A percentile compares a stretch with the other conserved stretches of the same genome.
Conservation (phyloP, 2,113 vertebrate species). For the Paedocypris sp. region DNA sequence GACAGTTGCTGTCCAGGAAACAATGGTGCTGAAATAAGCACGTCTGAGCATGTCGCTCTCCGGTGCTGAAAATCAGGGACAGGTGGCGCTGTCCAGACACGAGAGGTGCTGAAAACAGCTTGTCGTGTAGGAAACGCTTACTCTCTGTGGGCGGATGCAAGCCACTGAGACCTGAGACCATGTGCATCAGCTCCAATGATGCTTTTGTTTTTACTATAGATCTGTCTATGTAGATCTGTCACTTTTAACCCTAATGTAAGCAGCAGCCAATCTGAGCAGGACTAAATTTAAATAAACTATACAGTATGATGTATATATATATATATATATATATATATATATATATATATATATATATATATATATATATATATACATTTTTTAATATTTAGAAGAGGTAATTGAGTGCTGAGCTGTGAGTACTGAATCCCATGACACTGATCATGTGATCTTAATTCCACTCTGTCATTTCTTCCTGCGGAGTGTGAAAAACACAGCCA, state of each 20-base stretch:
- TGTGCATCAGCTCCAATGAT: background rate
- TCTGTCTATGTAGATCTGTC: too few relatives aligned
- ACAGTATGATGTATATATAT: too few relatives aligned
- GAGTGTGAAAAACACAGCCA: constrained; percentile 42
- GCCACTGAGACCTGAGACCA: background rate
- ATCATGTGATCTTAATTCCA: constrained; percentile 36
- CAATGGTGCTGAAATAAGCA: constrained; percentile 34
- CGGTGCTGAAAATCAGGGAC: constrained; percentile 18
- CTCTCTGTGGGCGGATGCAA: background rate
- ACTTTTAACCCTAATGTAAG: too few relatives aligned
- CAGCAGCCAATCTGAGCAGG: too few relatives aligned
- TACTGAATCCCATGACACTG: constrained; percentile 38
- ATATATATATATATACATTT: too few relatives aligned
- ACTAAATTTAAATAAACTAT: too few relatives aligned
- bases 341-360: too few relatives aligned
- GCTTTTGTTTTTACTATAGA: too few relatives aligned
- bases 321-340: too few relatives aligned
- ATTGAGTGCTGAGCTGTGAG: too few relatives aligned
- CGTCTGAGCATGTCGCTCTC: background rate
- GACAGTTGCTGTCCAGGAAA: constrained; percentile 25
- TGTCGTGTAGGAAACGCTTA: background rate
- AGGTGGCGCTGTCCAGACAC: constrained; percentile 20
- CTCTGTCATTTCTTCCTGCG: constrained; percentile 29
- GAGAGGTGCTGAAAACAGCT: constrained; percentile 9
- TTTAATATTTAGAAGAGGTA: too few relatives aligned